Percentiles rank a stretch among this genome's conserved stretches.
phyloP scores from a whole-genome alignment of 2,797 vertebrate genomes.

The Urosaurus nigricauda region DNA sequence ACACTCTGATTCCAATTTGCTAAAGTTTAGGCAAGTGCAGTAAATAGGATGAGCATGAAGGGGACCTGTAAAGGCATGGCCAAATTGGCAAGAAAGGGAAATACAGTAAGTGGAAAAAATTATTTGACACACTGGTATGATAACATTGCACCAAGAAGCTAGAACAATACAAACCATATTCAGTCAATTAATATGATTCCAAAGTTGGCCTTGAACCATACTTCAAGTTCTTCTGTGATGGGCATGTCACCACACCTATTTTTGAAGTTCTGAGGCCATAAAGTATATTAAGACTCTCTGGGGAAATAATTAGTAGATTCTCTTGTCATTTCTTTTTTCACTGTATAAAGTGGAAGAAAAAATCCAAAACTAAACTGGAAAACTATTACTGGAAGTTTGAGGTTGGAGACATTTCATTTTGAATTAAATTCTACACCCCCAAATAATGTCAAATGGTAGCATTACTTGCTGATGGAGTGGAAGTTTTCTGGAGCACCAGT shows the following conservation, averaged over 20 bases:
- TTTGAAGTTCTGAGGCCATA: neutral
- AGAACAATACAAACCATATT: neutral
- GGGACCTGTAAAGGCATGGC: neutral
- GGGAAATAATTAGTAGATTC: slow-evolving; percentile 26
- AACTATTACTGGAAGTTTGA: slow-evolving; percentile 31
- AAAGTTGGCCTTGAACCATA: neutral
- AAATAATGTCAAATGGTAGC: slow-evolving; percentile 71
- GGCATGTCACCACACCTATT: neutral
- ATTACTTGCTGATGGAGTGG: slow-evolving; percentile 70
- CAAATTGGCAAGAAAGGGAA: neutral
- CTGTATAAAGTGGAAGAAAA: neutral
- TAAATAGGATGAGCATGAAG: neutral
- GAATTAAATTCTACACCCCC: slow-evolving; percentile 43
- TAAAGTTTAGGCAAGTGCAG: neutral
- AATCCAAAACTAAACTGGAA: neutral
- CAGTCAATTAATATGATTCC: neutral
- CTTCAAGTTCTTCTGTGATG: neutral
- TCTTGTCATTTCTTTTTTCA: neutral
- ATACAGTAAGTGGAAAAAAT: neutral
- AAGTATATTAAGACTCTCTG: neutral
- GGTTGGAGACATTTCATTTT: slow-evolving; percentile 32
- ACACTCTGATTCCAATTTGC: neutral
- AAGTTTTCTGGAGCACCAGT: slow-evolving; percentile 76
- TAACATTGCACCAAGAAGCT: neutral
- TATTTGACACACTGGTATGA: neutral